phyloP scores from a whole-genome alignment of 2,797 vertebrate species.

The Sparus aurata region DNA sequence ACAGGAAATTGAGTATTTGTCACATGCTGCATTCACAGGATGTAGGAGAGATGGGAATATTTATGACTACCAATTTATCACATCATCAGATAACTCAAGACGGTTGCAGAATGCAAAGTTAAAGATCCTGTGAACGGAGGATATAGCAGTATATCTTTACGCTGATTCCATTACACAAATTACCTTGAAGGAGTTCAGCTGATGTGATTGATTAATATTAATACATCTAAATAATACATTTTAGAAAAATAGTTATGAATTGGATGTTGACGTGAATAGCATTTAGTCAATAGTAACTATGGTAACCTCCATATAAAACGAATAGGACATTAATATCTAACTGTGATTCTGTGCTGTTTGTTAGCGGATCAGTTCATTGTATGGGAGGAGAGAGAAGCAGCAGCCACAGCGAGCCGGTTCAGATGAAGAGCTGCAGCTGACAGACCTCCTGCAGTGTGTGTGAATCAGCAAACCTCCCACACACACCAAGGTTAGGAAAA shows the following conservation, averaged over 20 bases:
- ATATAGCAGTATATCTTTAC: background rate
- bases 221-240: no score
- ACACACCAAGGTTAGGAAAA: slow-evolving; percentile 6
- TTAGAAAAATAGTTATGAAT: background rate
- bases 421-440: slow-evolving; percentile 12
- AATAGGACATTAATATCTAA: background rate
- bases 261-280: background rate
- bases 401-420: background rate
- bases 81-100: background rate
- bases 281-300: background rate
- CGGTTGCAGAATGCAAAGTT: background rate
- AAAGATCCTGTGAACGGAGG: background rate
- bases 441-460: slow-evolving; percentile 2
- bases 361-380: background rate
- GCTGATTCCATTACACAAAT: background rate
- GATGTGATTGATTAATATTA: background rate
- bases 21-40: background rate
- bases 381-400: background rate
- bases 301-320: background rate
- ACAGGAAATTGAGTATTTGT: slow-evolving; percentile 37
- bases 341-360: background rate
- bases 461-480: slow-evolving; percentile 28
- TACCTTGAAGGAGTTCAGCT: background rate
- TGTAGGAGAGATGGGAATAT: background rate
- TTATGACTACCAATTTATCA: background rate